phyloP scores from a whole-genome alignment of 2,888 invertebrate species.

The Pristionchus mayeri region DNA sequence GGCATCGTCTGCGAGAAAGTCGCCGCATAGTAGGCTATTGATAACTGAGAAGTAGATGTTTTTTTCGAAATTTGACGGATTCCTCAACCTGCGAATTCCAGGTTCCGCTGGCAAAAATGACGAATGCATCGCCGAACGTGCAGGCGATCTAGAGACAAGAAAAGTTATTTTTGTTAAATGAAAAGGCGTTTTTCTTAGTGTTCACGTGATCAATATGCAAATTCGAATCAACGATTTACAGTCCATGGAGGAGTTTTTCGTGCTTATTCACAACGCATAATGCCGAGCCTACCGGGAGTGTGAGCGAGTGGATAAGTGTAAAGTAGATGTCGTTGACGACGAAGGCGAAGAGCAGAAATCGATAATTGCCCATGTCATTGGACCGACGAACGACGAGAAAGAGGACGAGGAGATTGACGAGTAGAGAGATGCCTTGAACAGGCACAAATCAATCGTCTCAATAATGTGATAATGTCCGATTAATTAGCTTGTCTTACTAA shows the following conservation, averaged over 20 bases:
- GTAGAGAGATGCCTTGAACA: not conserved
- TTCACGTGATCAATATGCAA: too few relatives aligned
- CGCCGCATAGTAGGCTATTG: conserved; percentile 3
- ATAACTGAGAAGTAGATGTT: too few relatives aligned
- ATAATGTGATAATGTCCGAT: too few relatives aligned
- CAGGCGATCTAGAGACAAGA: not conserved
- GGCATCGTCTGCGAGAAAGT: conserved; percentile 31
- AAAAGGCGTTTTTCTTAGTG: too few relatives aligned
- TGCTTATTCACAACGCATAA: too few relatives aligned
- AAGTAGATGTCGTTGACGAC: conserved; percentile 19
- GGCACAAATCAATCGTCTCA: too few relatives aligned
- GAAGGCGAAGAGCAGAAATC: not conserved
- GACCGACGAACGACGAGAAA: not conserved
- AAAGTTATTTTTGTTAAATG: too few relatives aligned
- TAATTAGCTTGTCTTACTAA: too few relatives aligned
- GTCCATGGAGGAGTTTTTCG: too few relatives aligned
- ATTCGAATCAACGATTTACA: too few relatives aligned
- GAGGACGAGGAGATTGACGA: not conserved
- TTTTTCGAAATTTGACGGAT: too few relatives aligned
- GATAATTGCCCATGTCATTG: conserved; percentile 16
- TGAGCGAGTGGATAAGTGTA: not conserved
- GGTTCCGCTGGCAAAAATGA: not conserved
- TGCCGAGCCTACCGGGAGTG: not conserved
- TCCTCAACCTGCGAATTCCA: not conserved
- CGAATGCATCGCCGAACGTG: conserved; percentile 21